A percentile compares a stretch with the other conserved stretches of the same genome.
phyloP scores from a whole-genome alignment of 1,140 invertebrate species.

The Drosophila trapezifrons region DNA sequence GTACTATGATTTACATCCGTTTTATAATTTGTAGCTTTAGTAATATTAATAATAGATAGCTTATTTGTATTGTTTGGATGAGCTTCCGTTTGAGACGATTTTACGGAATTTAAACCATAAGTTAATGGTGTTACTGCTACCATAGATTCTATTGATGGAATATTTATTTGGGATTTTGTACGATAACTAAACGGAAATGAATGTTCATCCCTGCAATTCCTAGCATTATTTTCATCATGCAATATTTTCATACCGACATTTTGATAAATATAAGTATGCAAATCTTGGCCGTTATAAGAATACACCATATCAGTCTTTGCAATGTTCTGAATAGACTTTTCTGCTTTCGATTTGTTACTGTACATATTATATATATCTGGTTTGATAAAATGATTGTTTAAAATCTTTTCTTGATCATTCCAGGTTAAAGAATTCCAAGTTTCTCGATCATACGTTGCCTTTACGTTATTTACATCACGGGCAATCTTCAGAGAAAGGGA shows the following conservation, averaged over 20 bases:
- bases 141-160: constrained; percentile 26
- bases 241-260: constrained; percentile 61
- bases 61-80: background rate
- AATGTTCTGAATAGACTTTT: background rate
- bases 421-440: constrained; percentile 51
- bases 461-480: constrained; percentile 54
- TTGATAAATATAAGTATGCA: constrained; percentile 55
- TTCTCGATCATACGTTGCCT: constrained; percentile 44
- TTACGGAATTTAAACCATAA: constrained; percentile 1
- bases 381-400: constrained; percentile 67
- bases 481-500: constrained; percentile 68
- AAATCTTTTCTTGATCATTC: constrained; percentile 56
- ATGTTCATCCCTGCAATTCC: constrained; percentile 71
- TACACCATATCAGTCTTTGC: constrained; percentile 25
- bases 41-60: background rate
- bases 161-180: constrained; percentile 77
- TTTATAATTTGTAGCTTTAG: background rate
- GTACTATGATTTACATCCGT: background rate
- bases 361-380: constrained; percentile 61
- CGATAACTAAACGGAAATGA: constrained; percentile 72
- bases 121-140: background rate
- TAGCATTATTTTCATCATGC: constrained; percentile 59
- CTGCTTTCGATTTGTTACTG: constrained; percentile 11
- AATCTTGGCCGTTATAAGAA: constrained; percentile 49
- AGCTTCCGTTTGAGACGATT: background rate